These are phyloP conservation scores for Caerostris darwini DNA, from an alignment of 1,140 invertebrate genomes.

Conservation along the genomic window DNA sequence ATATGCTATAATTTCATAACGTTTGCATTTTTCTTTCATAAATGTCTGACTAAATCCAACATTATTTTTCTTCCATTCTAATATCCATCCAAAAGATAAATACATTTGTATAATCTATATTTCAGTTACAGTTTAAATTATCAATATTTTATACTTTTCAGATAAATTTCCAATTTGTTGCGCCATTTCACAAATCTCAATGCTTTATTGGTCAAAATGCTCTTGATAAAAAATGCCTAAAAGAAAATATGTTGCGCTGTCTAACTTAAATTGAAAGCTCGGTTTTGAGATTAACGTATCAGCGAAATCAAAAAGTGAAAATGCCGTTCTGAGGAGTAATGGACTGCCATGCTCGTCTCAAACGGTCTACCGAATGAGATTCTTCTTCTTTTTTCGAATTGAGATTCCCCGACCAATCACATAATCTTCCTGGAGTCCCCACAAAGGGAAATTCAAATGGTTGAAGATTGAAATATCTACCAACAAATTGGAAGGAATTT, in stretches of 20 bases:
- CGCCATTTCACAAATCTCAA: no score
- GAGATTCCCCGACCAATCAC: no score
- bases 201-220: no score
- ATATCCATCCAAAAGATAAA: no score
- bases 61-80: no score
- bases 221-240: background rate
- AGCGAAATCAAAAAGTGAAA: background rate
- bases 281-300: background rate
- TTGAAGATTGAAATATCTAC: constrained; percentile 25
- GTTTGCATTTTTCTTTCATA: no score
- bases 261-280: background rate
- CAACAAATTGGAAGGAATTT: constrained; percentile 37
- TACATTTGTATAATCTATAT: no score
- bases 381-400: background rate
- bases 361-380: background rate
- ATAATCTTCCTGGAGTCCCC: background rate
- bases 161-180: no score
- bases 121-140: no score
- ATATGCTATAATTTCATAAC: no score
- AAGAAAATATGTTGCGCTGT: background rate
- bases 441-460: constrained; percentile 46
- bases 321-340: background rate
- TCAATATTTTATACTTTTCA: no score
- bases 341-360: background rate
- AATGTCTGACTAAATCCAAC: no score